Percentiles rank a stretch among this genome's conserved stretches.
Conservation (phyloP, 23 tunicate genomes). For the Halocynthia aurantium region DNA sequence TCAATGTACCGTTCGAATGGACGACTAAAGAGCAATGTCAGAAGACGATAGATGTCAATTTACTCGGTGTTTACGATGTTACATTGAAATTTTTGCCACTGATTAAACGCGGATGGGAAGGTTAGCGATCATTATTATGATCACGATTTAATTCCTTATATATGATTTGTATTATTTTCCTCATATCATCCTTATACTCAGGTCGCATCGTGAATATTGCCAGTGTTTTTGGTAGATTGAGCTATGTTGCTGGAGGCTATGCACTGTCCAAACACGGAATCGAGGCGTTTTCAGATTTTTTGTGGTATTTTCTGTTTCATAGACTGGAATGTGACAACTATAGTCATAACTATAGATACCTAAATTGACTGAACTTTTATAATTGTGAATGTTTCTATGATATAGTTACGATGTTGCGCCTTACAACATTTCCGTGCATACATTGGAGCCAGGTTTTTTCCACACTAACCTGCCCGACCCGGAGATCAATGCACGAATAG, state of each 20-base stretch:
- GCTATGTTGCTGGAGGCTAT: neutral
- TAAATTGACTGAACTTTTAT: neutral
- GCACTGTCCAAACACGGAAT: slow-evolving; percentile 23
- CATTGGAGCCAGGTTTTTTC: slow-evolving; percentile 23
- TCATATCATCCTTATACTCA: neutral
- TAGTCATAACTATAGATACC: neutral
- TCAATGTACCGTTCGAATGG: slow-evolving; percentile 58
- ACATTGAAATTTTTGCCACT: slow-evolving; percentile 50
- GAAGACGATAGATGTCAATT: slow-evolving; percentile 42
- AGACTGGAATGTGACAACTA: too few species aligned
- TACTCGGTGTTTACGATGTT: slow-evolving; percentile 34
- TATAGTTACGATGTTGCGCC: slow-evolving; percentile 10
- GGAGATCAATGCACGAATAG: neutral
- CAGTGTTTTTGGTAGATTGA: slow-evolving; percentile 23
- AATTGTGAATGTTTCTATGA: neutral
- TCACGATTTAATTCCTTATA: neutral
- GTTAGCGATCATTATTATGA: slow-evolving; percentile 1
- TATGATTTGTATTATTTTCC: neutral
- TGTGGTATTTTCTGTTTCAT: slow-evolving; percentile 5
- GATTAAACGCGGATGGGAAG: slow-evolving; percentile 40
- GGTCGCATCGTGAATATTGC: slow-evolving; percentile 44
- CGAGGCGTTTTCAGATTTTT: slow-evolving; percentile 31
- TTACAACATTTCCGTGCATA: slow-evolving; percentile 22
- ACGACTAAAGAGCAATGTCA: slow-evolving; percentile 33
- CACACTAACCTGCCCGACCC: neutral